Conservation (phyloP, 2,113 vertebrate genomes). For the Camelus bactrianus region DNA sequence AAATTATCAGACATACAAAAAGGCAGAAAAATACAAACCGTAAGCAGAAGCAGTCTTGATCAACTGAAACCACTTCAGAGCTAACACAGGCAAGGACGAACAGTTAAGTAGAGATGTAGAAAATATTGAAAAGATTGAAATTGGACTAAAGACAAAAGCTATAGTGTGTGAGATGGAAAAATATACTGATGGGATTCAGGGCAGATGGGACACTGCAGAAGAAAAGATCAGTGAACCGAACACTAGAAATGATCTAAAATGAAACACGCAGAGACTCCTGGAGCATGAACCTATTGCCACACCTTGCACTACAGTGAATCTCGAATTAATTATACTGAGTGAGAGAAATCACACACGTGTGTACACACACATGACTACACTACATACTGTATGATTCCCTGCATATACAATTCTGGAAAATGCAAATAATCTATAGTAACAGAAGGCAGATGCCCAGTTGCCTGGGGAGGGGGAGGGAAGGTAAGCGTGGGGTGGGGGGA, state of each 20-base stretch:
- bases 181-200: neutral
- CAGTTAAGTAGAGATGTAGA: neutral
- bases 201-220: neutral
- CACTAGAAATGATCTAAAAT: constrained; percentile 17
- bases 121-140: constrained; percentile 31
- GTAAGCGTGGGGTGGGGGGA: neutral
- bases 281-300: neutral
- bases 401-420: neutral
- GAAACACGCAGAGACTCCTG: neutral
- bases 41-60: constrained; percentile 1
- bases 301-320: neutral
- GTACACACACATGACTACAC: neutral
- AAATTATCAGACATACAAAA: neutral
- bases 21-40: neutral
- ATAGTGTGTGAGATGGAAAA: constrained; percentile 3
- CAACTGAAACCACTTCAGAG: neutral
- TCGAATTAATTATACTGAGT: neutral
- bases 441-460: neutral
- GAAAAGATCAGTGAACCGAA: constrained; percentile 36
- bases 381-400: neutral
- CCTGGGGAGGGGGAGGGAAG: neutral
- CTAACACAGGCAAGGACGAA: neutral
- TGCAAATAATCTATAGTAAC: neutral
- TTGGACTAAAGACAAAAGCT: constrained; percentile 3
- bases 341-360: neutral